These are phyloP conservation scores for Hippocampus zosterae DNA, from an alignment of 2,113 vertebrate genomes.

Conservation along the genomic window DNA sequence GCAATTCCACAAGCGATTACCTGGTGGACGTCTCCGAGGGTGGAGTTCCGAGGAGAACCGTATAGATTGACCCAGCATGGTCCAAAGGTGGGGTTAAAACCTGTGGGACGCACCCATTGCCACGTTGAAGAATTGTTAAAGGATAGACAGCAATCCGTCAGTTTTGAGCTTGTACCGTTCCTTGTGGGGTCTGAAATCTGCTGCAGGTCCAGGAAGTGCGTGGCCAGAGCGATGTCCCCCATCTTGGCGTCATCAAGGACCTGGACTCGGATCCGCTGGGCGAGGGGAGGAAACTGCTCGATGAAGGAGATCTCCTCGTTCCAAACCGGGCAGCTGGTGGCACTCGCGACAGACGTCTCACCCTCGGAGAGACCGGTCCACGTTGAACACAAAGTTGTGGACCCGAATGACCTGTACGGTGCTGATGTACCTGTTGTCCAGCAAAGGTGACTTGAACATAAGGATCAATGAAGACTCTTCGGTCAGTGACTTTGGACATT, in stretches of 20 bases:
- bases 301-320: constrained; percentile 91
- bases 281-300: constrained; percentile 90
- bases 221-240: constrained; percentile 80
- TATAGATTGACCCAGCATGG: constrained; percentile 89
- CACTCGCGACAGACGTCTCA: constrained; percentile 80
- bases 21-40: constrained; percentile 79
- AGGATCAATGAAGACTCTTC: constrained; percentile 83
- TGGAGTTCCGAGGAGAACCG: constrained; percentile 82
- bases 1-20: constrained; percentile 16
- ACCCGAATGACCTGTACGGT: background rate
- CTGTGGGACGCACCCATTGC: constrained; percentile 35
- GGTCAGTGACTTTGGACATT: constrained; percentile 83
- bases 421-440: constrained; percentile 80
- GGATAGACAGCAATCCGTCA: background rate
- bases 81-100: constrained; percentile 88
- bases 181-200: constrained; percentile 86
- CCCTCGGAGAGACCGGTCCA: constrained; percentile 66
- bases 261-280: constrained; percentile 83
- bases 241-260: constrained; percentile 83
- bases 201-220: constrained; percentile 84
- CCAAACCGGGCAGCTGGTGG: constrained; percentile 79
- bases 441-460: constrained; percentile 85
- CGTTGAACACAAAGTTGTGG: background rate
- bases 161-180: constrained; percentile 67
- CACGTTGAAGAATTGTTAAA: background rate